Evolutionary conservation across 2,888 invertebrate genomes (phyloP).

Genomic region (Philereme transversata): DNA sequence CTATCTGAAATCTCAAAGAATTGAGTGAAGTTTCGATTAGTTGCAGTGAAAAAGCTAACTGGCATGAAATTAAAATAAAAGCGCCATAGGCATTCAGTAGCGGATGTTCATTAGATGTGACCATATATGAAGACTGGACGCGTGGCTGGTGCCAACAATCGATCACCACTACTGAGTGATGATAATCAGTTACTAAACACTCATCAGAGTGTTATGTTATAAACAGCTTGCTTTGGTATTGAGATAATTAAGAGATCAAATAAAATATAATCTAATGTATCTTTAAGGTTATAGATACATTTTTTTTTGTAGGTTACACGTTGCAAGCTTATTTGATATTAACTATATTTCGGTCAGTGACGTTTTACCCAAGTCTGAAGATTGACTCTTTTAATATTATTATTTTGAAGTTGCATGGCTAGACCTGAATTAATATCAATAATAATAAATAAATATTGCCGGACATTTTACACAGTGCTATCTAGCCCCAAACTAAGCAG

Average conservation of each 20-base stretch:
- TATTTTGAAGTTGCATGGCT: no score
- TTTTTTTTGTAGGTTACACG: background rate
- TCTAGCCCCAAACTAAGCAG: no score
- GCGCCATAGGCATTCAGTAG: conserved; percentile 37
- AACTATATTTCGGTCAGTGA: conserved; percentile 42
- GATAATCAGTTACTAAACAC: conserved; percentile 44
- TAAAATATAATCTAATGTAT: conserved; percentile 22
- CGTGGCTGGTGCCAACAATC: conserved; percentile 63
- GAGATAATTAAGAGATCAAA: conserved; percentile 31
- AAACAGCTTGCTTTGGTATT: conserved; percentile 26
- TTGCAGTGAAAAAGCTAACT: conserved; percentile 18
- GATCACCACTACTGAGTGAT: conserved; percentile 47
- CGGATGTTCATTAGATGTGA: conserved; percentile 47
- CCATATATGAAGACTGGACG: conserved; percentile 53
- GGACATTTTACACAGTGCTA: no score
- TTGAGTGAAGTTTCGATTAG: conserved; percentile 16
- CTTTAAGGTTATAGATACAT: background rate
- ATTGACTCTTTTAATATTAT: no score
- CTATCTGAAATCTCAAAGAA: background rate
- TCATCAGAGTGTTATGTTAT: conserved; percentile 36
- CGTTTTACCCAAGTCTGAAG: conserved; percentile 35
- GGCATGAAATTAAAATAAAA: conserved; percentile 43
- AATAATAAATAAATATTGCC: no score
- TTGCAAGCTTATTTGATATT: conserved; percentile 9
- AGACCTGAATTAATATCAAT: no score